Conservation (phyloP, 2,113 vertebrate genomes). For the Cryptotis parvus region DNA sequence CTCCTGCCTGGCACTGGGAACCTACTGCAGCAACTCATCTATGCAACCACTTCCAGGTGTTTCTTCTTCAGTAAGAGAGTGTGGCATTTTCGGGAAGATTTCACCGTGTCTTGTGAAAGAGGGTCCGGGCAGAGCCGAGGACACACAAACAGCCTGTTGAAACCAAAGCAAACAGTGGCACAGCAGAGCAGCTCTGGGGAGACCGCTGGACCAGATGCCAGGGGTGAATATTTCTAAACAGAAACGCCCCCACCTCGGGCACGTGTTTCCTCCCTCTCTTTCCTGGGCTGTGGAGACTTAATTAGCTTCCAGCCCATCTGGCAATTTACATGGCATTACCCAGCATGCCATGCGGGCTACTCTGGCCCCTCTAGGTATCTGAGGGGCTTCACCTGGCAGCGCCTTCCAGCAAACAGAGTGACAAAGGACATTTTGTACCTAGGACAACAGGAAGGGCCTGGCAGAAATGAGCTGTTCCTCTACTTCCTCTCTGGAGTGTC, state of each 20-base stretch:
- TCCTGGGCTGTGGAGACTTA: constrained; percentile 55
- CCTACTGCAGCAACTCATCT: not conserved
- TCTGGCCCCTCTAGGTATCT: not conserved
- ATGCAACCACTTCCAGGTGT: not conserved
- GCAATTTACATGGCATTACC: constrained; percentile 64
- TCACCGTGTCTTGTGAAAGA: not conserved
- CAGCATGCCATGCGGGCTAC: not conserved
- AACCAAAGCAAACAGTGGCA: fast-evolving
- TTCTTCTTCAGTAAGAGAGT: too few species aligned
- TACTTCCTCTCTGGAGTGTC: not conserved
- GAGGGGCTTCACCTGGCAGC: not conserved
- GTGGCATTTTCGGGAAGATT: not conserved
- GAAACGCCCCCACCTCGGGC: constrained; percentile 26
- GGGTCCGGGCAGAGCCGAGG: not conserved
- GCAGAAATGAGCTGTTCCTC: not conserved
- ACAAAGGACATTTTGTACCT: fast-evolving
- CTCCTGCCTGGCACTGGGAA: fast-evolving
- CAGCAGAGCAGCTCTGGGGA: not conserved
- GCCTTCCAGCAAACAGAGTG: not conserved
- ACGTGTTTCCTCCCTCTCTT: not conserved
- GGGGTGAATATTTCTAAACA: not conserved
- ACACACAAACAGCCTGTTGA: fast-evolving
- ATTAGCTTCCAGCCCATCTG: constrained; percentile 76
- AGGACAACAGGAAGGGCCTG: not conserved
- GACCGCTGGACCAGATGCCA: not conserved